A percentile compares a stretch with the other conserved stretches of the same genome.
These are phyloP conservation scores for Ophion ellenae DNA, from an alignment of 2,888 invertebrate genomes.

Conservation along the genomic window DNA sequence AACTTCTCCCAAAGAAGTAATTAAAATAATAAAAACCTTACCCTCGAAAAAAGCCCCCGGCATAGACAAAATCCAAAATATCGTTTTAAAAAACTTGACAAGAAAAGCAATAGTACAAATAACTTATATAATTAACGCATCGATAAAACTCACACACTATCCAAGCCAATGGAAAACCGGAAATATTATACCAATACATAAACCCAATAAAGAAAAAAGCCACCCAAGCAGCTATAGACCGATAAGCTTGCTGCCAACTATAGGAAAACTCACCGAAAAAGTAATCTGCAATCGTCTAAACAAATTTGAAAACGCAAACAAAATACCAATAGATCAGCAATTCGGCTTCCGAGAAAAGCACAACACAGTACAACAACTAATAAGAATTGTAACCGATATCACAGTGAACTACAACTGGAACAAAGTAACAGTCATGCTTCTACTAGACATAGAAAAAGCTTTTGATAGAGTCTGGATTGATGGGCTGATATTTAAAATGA, in stretches of 20 bases:
- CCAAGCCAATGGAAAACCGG: constrained; percentile 9
- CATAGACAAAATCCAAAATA: too few species aligned
- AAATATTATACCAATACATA: constrained; percentile 5
- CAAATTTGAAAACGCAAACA: constrained; percentile 45
- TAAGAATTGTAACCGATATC: constrained; percentile 61
- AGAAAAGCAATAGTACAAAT: too few species aligned
- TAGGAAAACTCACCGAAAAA: constrained; percentile 50
- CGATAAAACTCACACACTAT: not conserved
- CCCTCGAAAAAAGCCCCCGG: too few species aligned
- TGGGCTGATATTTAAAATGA: not conserved
- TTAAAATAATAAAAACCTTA: too few species aligned
- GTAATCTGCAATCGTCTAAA: constrained; percentile 35
- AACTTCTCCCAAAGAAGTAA: too few species aligned
- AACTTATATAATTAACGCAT: not conserved
- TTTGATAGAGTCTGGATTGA: not conserved
- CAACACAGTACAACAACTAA: constrained; percentile 70
- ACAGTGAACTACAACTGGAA: constrained; percentile 70
- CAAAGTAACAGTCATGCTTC: constrained; percentile 69
- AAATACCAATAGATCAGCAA: constrained; percentile 13
- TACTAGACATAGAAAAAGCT: constrained; percentile 58
- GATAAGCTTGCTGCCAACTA: constrained; percentile 41
- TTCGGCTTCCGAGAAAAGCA: constrained; percentile 29
- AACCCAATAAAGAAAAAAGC: not conserved
- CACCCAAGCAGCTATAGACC: constrained; percentile 1
- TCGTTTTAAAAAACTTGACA: too few species aligned